Evolutionary conservation across 1,140 invertebrate genomes (phyloP), one percentile per base, ranked within the genome.

Genomic region (Formica selysi): DNA sequence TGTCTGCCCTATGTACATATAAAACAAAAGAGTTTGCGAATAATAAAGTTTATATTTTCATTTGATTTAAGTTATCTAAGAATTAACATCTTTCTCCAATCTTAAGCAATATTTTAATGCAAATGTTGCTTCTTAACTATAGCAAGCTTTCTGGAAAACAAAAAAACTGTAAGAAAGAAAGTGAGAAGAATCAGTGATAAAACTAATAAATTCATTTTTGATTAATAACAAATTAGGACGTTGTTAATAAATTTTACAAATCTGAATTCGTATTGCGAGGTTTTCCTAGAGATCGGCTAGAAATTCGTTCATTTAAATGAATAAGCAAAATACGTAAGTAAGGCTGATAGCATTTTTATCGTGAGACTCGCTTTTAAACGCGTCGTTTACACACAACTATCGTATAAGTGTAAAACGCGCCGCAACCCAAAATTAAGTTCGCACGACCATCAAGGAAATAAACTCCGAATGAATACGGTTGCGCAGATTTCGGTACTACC

Each of bases 41-140:
- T 89, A 76, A 89, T 70, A 59, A 86, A 86, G 48, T 81, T 59
- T 62, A 80, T 81, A 89, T 80, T 86, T 88, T 73, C 54, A 59
- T 29, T 36, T 26, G 16, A 44, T 8, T 51, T 7, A 38, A 32
- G 51, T 87, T 68, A 38, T 16, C n/a, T 22, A 36, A 3, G 41
- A 76, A 62, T 70, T 86, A 44, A 44, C 2, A 76, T 54, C 54
- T 22, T 57, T 26, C 3, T 10, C 26, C n/a, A 7, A 0, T 67
- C 41, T 62, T 32, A 11, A 36, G 32, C 10, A 36, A 54, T 54
- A 26, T 38, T 51, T 48, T 29, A 44, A 64, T 32, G 10, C n/a
- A 22, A 51, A 51, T 36, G 19, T 32, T 36, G 36, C 22, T 10
- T 26, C 38, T 29, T 22, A 2, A 41, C 41, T 44, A 51, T 29